Base-by-base conservation (phyloP, 2,888 invertebrate genomes). In the Diloba caeruleocephala region DNA sequence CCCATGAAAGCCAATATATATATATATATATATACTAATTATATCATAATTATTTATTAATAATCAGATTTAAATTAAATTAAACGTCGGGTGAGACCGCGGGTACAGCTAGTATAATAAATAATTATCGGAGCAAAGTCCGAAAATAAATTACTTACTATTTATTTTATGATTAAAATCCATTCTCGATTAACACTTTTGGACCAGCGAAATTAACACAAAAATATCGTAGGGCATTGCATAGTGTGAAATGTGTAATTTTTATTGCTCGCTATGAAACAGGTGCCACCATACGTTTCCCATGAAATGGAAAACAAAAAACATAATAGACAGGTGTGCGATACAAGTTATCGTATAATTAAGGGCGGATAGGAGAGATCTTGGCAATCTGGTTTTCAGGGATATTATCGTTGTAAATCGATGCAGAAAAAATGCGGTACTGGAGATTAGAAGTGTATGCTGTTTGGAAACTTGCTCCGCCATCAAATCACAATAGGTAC, bases 261-360 rank as follows among this genome's bases (percentile, higher is more conserved):
- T 58, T 52, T 51, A 38, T 42, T 42, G 36, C 8, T 37, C 25
- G 19, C 49, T 3, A 33, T n/a, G 19, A 33, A 55, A 73, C 89
- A 88, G 88, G 84, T 88, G 88, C 71, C 55, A 56, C 36, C 44
- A 51, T 69, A 72, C 74, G 81, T 87, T 89, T 87, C 87, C 79
- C 81, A 85, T 81, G 85, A 81, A 77, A 75, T 70, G 69, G 56
- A 76, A 81, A 80, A 82, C 74, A 81, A 81, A 78, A 72, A 78
- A 64, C 52, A 55, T 41, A 56, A 62, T 55, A 44, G 78, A 84
- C 88, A 89, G 90, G 86, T 89, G 90, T 76, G 31, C 60, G 55
- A 59, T 67, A 76, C 76, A 71, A 76, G 80, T 76, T 64, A 64
- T 67, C 70, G 61, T 70, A 79, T 78, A 87, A 89, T 89, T 89